phyloP scores from a whole-genome alignment of 1,140 invertebrate genomes.

The Dryas iulia region DNA sequence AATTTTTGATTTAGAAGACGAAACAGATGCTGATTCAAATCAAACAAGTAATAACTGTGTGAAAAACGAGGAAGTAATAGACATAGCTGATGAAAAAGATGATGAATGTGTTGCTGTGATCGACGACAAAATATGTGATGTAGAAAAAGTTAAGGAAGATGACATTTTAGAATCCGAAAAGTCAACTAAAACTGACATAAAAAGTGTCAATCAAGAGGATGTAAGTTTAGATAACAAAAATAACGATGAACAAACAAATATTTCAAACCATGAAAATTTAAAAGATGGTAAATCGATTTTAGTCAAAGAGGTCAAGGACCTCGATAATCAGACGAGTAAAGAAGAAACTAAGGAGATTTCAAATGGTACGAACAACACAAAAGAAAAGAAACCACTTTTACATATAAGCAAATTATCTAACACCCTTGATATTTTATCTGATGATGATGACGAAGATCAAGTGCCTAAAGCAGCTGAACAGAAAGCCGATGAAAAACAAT shows the following conservation, averaged over 20 bases:
- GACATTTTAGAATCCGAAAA: neutral
- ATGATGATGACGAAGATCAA: slow-evolving; percentile 58
- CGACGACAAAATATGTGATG: slow-evolving; percentile 1
- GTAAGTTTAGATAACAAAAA: neutral
- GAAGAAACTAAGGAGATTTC: slow-evolving; percentile 5
- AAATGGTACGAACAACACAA: slow-evolving; percentile 15
- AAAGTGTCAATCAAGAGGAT: neutral
- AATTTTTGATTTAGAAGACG: neutral
- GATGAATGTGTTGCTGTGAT: slow-evolving; percentile 2
- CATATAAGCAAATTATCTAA: slow-evolving; percentile 58
- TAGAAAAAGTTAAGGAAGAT: slow-evolving; percentile 3
- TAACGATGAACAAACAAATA: neutral
- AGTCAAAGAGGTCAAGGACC: neutral
- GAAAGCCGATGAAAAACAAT: slow-evolving; percentile 42
- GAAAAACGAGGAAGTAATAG: slow-evolving; percentile 26
- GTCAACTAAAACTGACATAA: neutral
- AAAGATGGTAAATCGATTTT: neutral
- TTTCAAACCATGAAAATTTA: neutral
- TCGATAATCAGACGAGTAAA: neutral
- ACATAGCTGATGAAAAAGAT: slow-evolving; percentile 20
- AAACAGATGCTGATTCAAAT: neutral
- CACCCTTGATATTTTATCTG: slow-evolving; percentile 64
- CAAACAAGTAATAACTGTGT: neutral
- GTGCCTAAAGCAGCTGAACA: slow-evolving; percentile 11
- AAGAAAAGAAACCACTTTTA: slow-evolving; percentile 30